phyloP scores from a whole-genome alignment of 2,888 invertebrate genomes.

The Pristionchus mayeri region DNA sequence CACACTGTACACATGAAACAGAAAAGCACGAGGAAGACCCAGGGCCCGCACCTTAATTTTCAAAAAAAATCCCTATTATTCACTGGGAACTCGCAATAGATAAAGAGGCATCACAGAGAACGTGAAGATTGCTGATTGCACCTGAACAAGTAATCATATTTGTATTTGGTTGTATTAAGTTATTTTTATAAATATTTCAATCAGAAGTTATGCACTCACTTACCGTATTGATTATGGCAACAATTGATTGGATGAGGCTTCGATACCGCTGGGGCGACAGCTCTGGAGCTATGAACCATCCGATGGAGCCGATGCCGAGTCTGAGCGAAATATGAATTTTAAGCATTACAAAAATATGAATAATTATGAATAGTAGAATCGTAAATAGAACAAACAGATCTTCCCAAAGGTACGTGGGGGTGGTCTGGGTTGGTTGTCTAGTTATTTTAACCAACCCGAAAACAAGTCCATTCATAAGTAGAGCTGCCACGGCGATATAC shows the following conservation, averaged over 20 bases:
- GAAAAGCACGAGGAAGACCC: not conserved
- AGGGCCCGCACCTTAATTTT: slow-evolving; percentile 6
- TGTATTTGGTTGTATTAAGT: too few species aligned
- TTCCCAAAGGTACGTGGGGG: too few species aligned
- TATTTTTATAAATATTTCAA: too few species aligned
- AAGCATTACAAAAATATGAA: not conserved
- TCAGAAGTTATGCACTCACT: not conserved
- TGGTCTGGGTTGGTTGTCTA: too few species aligned
- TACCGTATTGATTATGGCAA: not conserved
- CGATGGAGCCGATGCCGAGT: slow-evolving; percentile 19
- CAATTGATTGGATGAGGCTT: slow-evolving; percentile 13
- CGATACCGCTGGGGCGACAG: slow-evolving; percentile 31
- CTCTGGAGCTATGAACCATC: slow-evolving; percentile 37
- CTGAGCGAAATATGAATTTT: not conserved
- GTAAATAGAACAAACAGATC: too few species aligned
- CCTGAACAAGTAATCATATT: not conserved
- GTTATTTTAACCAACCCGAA: not conserved
- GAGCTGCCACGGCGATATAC: not conserved
- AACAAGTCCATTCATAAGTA: not conserved
- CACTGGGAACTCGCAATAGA: not conserved
- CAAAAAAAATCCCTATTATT: not conserved
- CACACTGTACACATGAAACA: not conserved
- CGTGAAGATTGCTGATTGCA: not conserved
- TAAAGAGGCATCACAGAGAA: slow-evolving; percentile 20
- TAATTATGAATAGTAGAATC: too few species aligned